phyloP scores from a whole-genome alignment of 2,113 vertebrate genomes.

The Ovis canadensis region DNA sequence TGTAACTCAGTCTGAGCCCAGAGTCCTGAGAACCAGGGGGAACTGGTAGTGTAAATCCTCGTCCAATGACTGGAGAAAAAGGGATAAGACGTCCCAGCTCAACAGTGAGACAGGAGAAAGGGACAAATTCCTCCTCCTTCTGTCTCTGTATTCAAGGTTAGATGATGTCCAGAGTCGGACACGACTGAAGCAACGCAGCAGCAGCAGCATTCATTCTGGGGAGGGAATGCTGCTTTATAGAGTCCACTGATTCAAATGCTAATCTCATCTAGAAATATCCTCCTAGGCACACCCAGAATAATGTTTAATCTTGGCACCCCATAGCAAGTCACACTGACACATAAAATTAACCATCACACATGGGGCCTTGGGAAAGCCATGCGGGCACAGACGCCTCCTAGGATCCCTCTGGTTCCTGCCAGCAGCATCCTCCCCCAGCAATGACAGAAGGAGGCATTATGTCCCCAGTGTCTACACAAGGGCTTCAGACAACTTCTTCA shows the following conservation, averaged over 20 bases:
- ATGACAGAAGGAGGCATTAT: not conserved
- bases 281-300: not conserved
- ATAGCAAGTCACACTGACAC: not conserved
- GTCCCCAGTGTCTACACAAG: not conserved
- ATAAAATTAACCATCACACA: not conserved
- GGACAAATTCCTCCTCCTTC: not conserved
- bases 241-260: not conserved
- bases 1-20: not conserved
- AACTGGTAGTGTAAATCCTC: not conserved
- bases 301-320: not conserved
- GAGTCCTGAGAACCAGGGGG: not conserved
- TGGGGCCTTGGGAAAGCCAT: not conserved
- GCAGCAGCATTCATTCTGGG: no score
- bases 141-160: not conserved
- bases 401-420: not conserved
- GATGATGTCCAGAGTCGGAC: not conserved
- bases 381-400: not conserved
- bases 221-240: not conserved
- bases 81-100: not conserved
- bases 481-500: not conserved
- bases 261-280: not conserved
- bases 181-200: no score
- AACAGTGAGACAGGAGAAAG: not conserved
- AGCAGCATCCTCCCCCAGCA: not conserved
- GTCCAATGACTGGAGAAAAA: not conserved